Evolutionary conservation across 2,888 invertebrate genomes (phyloP), one percentile per base, ranked within the genome.

Genomic region (Epiblema foenella): DNA sequence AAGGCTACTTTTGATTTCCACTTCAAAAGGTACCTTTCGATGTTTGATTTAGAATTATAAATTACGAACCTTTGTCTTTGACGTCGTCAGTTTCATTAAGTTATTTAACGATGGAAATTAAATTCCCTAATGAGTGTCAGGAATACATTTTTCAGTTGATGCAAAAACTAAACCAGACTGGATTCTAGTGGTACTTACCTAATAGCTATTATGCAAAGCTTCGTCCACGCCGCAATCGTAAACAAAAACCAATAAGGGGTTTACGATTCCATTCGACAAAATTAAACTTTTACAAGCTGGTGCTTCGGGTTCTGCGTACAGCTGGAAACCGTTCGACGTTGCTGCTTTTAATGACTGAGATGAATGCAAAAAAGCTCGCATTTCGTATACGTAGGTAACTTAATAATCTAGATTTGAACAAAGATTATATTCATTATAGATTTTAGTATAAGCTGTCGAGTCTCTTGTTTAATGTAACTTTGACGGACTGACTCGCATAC

Each of bases 231-330:
- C 83, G 75, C 83, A 86, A 85, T 88, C 89, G 87, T 91, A 89
- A 91, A 90, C 88, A 88, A 86, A 83, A 88, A 84, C 89, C 89
- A 88, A 91, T 90, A 89, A 86, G 85, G 82, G 80, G 80, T 90
- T 91, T 91, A 91, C 90, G 91, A 90, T 89, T 88, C 82, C 84
- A 88, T 89, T 90, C 86, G 86, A 85, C 87, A 84, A 86, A 90
- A 91, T 92, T 91, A 91, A 90, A 90, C 86, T 90, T 90, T 90
- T 88, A 89, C 85, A 88, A 85, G 88, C 87, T 65, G 63, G 39
- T 57, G 69, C 68, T 68, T 54, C 68, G 60, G n/a, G 51, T 52
- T 18, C 65, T 54, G 29, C 17, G 64, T 60, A 68, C 69, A 66
- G 54, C 65, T 64, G 81, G 81, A 85, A 86, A 87, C 86, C 87